phyloP scores from a whole-genome alignment of 37 sponge, comb jelly and placozoan species.

The Ianthella basta region DNA sequence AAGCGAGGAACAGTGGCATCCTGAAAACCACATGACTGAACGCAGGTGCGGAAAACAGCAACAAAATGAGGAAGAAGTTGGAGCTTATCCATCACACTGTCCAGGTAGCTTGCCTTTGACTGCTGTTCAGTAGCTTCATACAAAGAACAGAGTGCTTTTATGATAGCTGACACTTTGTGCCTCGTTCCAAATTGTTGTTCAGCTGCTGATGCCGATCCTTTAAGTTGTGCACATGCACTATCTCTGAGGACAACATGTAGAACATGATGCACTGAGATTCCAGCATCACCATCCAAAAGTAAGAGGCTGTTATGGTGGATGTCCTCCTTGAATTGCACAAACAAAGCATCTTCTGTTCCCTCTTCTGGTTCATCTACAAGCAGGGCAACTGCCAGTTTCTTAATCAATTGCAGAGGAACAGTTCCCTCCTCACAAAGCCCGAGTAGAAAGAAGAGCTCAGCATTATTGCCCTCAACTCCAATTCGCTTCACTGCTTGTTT shows the following conservation, averaged over 20 bases:
- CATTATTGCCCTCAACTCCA: neutral
- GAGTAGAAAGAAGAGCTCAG: neutral
- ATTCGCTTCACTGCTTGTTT: neutral
- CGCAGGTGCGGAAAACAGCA: neutral
- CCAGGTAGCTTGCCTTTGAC: neutral
- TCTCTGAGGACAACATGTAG: neutral
- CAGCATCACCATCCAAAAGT: neutral
- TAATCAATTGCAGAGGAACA: neutral
- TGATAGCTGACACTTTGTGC: too few relatives aligned
- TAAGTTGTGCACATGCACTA: neutral
- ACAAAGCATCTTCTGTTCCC: conserved; percentile 1
- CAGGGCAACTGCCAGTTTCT: neutral
- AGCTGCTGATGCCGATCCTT: too few relatives aligned
- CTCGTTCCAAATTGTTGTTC: too few relatives aligned
- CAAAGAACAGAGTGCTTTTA: neutral
- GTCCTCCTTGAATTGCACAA: neutral
- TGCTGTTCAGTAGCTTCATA: neutral
- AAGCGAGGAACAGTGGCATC: neutral
- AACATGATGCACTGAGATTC: neutral
- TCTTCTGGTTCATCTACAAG: too few relatives aligned
- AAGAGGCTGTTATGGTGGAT: neutral
- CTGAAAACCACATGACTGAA: neutral
- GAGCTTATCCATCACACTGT: neutral
- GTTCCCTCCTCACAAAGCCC: neutral
- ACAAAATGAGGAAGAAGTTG: neutral